Conservation (phyloP, 2,113 vertebrate species). For the Pseudopodoces humilis region DNA sequence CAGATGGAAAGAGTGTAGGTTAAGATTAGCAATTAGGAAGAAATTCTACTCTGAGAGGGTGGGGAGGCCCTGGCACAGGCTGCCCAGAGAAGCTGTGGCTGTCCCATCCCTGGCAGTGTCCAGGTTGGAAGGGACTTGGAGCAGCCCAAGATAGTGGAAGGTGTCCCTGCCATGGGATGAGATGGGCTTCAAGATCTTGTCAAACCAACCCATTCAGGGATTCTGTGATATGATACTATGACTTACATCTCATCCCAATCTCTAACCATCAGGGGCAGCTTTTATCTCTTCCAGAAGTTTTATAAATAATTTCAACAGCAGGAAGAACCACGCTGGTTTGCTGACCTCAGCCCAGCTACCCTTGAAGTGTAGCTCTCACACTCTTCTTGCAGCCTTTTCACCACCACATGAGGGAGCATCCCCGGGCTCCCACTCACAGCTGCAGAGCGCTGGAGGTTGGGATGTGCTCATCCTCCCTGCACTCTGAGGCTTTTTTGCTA, state of each 20-base stretch:
- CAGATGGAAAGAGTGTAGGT: background rate
- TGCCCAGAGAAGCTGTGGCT: background rate
- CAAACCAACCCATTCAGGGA: background rate
- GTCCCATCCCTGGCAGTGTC: background rate
- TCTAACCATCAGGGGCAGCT: background rate
- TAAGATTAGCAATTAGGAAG: background rate
- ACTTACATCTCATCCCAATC: background rate
- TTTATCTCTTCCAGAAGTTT: background rate
- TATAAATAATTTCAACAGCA: background rate
- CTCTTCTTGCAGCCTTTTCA: background rate
- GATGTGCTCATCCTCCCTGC: background rate
- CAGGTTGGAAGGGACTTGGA: background rate
- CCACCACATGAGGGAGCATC: background rate
- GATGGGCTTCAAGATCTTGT: background rate
- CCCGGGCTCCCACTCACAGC: rapidly evolving
- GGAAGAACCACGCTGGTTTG: background rate
- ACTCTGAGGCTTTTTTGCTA: background rate
- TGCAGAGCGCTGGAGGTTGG: background rate
- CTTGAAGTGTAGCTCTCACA: too few relatives aligned
- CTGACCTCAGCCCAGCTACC: background rate
- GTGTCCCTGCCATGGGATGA: too few relatives aligned
- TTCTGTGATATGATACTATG: rapidly evolving
- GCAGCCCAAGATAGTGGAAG: rapidly evolving
- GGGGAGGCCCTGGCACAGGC: background rate
- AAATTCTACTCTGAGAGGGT: background rate